These are phyloP conservation scores for Helogale parvula DNA, from an alignment of 2,113 vertebrate genomes.

Conservation along the genomic window DNA sequence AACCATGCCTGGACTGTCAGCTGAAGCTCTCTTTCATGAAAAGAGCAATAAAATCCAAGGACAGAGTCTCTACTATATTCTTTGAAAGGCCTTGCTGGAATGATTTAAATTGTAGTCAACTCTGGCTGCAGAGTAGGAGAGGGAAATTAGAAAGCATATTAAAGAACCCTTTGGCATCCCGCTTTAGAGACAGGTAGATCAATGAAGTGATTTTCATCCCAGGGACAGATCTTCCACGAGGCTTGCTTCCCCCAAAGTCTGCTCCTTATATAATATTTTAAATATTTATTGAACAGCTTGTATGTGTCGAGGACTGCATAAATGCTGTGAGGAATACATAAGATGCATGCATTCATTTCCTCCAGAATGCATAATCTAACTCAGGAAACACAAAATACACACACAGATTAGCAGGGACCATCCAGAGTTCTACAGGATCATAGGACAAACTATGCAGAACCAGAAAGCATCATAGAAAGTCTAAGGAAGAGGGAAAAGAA, in stretches of 20 bases:
- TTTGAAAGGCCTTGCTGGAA: background rate
- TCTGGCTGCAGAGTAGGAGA: background rate
- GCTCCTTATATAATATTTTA: background rate
- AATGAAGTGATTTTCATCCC: too few relatives aligned
- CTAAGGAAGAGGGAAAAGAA: background rate
- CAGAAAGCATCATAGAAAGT: background rate
- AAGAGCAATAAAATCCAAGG: background rate
- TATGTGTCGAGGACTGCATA: background rate
- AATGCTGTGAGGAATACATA: background rate
- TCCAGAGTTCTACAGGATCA: background rate
- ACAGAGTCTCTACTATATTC: background rate
- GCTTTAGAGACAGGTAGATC: background rate
- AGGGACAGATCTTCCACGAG: background rate
- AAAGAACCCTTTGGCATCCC: background rate
- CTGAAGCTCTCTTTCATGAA: background rate
- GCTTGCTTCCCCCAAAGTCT: background rate
- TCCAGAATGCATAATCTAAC: background rate
- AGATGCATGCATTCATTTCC: background rate
- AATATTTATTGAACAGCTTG: background rate
- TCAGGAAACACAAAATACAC: background rate
- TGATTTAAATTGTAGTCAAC: conserved; percentile 9
- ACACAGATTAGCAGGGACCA: background rate
- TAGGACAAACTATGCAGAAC: background rate
- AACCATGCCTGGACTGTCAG: background rate
- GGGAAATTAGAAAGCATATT: background rate